Evolutionary conservation across 2,113 vertebrate genomes (phyloP).

Genomic region (Proterorhinus semilunaris): DNA sequence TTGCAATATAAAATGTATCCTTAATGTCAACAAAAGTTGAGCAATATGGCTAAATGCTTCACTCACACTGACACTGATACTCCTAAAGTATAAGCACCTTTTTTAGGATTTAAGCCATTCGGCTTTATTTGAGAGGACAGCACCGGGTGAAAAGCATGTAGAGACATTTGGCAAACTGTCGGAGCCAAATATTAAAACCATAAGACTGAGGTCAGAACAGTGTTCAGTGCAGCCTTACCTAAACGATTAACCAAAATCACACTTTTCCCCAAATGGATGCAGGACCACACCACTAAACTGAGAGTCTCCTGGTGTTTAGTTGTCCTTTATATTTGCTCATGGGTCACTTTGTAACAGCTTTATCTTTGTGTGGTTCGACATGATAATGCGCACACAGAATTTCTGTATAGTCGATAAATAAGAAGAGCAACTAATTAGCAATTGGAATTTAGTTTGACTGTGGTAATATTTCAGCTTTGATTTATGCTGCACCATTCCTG

Average conservation of each 20-base stretch:
- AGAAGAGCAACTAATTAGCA: slow-evolving; percentile 6
- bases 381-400: background rate
- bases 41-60: background rate
- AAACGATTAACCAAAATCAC: too few species aligned
- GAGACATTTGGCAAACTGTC: too few species aligned
- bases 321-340: background rate
- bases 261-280: too few species aligned
- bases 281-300: too few species aligned
- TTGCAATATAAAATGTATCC: background rate
- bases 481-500: slow-evolving; percentile 28
- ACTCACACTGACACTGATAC: background rate
- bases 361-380: slow-evolving; percentile 19
- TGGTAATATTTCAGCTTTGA: slow-evolving; percentile 24
- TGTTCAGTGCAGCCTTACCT: too few species aligned
- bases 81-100: slow-evolving; percentile 4
- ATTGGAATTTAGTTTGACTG: slow-evolving; percentile 7
- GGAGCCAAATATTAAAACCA: too few species aligned
- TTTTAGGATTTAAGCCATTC: background rate
- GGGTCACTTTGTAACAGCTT: background rate
- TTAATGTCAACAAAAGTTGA: background rate
- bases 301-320: too few species aligned
- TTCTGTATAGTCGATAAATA: slow-evolving; percentile 24
- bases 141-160: too few species aligned
- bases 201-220: too few species aligned
- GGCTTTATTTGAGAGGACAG: too few species aligned